Conservation (phyloP, 2,888 invertebrate species). For the Encarsia formosa region DNA sequence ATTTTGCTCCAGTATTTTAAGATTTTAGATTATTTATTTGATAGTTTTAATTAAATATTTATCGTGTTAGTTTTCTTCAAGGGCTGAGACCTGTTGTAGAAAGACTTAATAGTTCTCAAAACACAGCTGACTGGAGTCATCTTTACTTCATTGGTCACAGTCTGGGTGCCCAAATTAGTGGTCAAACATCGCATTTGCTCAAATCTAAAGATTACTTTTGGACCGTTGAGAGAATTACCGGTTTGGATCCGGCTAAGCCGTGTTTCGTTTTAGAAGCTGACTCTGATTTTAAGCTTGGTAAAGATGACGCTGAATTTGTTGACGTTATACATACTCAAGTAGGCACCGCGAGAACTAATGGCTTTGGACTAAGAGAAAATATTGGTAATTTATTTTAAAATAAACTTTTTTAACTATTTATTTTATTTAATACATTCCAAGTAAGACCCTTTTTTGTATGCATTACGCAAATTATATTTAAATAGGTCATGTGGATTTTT, state of each 20-base stretch:
- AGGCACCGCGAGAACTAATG: background rate
- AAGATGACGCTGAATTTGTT: constrained; percentile 58
- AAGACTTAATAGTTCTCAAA: constrained; percentile 18
- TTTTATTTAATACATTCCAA: too few species aligned
- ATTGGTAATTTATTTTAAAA: background rate
- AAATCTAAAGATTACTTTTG: constrained; percentile 46
- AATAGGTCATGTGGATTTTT: constrained; percentile 59
- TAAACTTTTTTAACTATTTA: too few species aligned
- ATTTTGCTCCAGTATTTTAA: too few species aligned
- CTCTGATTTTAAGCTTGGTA: constrained; percentile 50
- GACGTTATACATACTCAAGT: constrained; percentile 60
- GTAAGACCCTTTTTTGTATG: too few species aligned
- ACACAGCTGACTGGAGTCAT: constrained; percentile 32
- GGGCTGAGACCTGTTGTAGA: background rate
- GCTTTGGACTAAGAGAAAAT: background rate
- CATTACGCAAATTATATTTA: too few species aligned
- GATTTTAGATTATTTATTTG: too few species aligned
- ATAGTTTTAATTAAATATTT: too few species aligned
- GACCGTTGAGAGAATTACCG: constrained; percentile 48
- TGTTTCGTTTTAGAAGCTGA: constrained; percentile 52
- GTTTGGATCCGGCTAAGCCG: constrained; percentile 63
- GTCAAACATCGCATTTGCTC: constrained; percentile 55
- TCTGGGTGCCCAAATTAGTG: constrained; percentile 61
- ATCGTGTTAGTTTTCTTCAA: background rate
- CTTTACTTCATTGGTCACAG: constrained; percentile 62